phyloP scores from a whole-genome alignment of 30 jellyfish, hydroid and myxozoan species.

The Pseudorhiza aurosa region DNA sequence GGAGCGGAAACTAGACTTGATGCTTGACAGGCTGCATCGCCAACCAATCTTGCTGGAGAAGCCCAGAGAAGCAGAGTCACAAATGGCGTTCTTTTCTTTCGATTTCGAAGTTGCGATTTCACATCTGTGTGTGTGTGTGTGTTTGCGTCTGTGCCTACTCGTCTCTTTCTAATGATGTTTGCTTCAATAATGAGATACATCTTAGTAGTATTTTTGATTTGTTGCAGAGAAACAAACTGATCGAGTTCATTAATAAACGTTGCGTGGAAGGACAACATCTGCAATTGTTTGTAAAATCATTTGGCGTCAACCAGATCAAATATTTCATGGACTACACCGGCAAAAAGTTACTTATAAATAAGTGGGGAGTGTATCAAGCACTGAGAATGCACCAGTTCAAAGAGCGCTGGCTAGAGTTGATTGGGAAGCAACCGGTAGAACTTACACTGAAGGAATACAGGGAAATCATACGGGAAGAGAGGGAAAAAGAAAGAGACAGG shows the following conservation, averaged over 20 bases:
- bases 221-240: slow-evolving; percentile 48
- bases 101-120: too few relatives aligned
- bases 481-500: slow-evolving; percentile 30
- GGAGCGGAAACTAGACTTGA: neutral
- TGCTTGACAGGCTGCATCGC: neutral
- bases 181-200: too few relatives aligned
- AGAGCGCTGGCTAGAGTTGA: slow-evolving; percentile 50
- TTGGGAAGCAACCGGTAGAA: slow-evolving; percentile 37
- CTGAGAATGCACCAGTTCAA: slow-evolving; percentile 60
- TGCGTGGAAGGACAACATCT: slow-evolving; percentile 40
- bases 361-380: slow-evolving; percentile 78
- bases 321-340: slow-evolving; percentile 40
- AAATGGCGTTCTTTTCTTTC: too few relatives aligned
- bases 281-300: slow-evolving; percentile 25
- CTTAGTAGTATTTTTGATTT: too few relatives aligned
- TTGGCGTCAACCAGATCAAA: slow-evolving; percentile 59
- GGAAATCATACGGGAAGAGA: slow-evolving; percentile 48
- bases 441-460: slow-evolving; percentile 40
- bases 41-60: neutral
- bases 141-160: too few relatives aligned
- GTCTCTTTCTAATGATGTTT: too few relatives aligned
- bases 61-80: too few relatives aligned
- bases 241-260: slow-evolving; percentile 50
- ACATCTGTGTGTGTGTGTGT: too few relatives aligned
- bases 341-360: slow-evolving; percentile 9